Evolutionary conservation across 2,888 invertebrate species (phyloP).

Genomic region (Troides oblongomaculatus): DNA sequence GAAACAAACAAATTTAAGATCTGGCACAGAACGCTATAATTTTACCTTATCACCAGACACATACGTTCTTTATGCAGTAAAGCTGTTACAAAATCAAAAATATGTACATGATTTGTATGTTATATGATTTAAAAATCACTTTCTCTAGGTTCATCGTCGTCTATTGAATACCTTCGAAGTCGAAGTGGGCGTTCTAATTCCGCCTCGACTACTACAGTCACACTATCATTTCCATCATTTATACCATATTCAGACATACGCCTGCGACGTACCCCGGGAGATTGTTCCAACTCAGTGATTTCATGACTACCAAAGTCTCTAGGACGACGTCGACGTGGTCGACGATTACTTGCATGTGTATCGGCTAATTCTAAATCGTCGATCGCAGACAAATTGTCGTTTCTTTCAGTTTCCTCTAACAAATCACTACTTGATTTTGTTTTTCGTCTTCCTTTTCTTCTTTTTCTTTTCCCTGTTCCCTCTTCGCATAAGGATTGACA

Average conservation of each 20-base stretch:
- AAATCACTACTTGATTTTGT: conserved; percentile 76
- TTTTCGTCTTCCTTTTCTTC: conserved; percentile 69
- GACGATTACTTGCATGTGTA: conserved; percentile 45
- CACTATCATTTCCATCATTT: conserved; percentile 44
- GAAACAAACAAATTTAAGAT: no score
- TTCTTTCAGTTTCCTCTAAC: conserved; percentile 69
- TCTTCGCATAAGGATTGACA: conserved; percentile 77
- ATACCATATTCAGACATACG: conserved; percentile 61
- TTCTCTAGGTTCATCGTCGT: conserved; percentile 69
- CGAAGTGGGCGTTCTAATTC: conserved; percentile 51
- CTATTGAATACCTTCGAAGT: conserved; percentile 57
- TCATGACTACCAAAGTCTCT: conserved; percentile 70
- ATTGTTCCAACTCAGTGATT: conserved; percentile 67
- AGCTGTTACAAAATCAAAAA: no score
- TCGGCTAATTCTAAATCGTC: conserved; percentile 60
- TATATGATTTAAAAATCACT: conserved; percentile 58
- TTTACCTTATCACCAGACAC: no score
- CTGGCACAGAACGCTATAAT: no score
- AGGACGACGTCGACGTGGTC: conserved; percentile 49
- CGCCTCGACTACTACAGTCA: conserved; percentile 59
- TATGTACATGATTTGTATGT: no score
- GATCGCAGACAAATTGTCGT: conserved; percentile 57
- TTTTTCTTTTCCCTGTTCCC: conserved; percentile 64
- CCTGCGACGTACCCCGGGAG: conserved; percentile 68
- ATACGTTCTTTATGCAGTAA: no score